phyloP scores from a whole-genome alignment of 2,113 vertebrate genomes.

The Polypterus bichir region DNA sequence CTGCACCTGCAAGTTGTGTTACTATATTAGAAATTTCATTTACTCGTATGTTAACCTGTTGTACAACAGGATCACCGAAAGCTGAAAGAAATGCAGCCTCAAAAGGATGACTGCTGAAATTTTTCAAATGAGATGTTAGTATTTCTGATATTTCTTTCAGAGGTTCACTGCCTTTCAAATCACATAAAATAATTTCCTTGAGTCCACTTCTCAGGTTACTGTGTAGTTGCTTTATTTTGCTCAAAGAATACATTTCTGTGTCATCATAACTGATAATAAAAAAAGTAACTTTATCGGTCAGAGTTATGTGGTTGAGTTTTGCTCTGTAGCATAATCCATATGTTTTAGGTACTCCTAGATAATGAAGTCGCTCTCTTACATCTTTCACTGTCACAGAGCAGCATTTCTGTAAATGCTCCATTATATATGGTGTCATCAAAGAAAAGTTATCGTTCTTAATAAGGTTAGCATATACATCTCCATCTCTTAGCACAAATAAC shows the following conservation, averaged over 20 bases:
- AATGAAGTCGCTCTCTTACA: conserved; percentile 46
- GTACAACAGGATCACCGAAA: conserved; percentile 29
- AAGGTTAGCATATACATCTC: conserved; percentile 50
- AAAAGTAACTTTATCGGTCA: conserved; percentile 32
- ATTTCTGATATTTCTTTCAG: conserved; percentile 12
- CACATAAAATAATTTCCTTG: conserved; percentile 50
- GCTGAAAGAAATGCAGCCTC: conserved; percentile 46
- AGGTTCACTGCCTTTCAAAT: conserved; percentile 35
- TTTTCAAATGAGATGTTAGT: conserved; percentile 22
- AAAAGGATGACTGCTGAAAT: conserved; percentile 35
- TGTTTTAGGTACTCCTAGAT: conserved; percentile 41
- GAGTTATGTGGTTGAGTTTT: conserved; percentile 31
- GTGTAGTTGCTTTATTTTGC: conserved; percentile 26
- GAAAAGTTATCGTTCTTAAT: conserved; percentile 26
- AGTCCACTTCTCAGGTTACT: conserved; percentile 32
- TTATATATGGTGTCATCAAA: conserved; percentile 32
- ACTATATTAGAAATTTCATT: conserved; percentile 24
- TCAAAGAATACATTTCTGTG: conserved; percentile 33
- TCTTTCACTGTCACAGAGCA: conserved; percentile 26
- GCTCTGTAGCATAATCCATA: conserved; percentile 43
- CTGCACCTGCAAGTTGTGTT: conserved; percentile 23
- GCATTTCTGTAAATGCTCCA: conserved; percentile 25
- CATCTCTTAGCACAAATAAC: conserved; percentile 36
- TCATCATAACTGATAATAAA: conserved; percentile 52
- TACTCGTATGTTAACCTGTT: conserved; percentile 56